phyloP scores from a whole-genome alignment of 92 coral and sea anemone genomes.

The Ricordea florida region DNA sequence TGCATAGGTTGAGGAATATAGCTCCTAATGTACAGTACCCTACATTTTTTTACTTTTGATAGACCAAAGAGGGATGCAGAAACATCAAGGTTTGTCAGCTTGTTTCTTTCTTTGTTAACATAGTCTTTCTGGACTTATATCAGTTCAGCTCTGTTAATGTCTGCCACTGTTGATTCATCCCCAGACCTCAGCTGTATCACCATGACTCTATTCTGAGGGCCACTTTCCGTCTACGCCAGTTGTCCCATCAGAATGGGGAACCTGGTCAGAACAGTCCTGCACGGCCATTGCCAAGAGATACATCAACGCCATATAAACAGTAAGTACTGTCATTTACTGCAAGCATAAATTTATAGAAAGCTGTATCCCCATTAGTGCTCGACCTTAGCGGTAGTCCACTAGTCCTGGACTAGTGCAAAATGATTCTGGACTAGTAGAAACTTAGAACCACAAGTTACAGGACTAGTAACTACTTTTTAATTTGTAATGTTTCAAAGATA shows the following conservation, averaged over 20 bases:
- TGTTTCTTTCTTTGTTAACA: neutral
- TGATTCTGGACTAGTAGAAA: too few relatives aligned
- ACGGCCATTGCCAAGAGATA: conserved; percentile 49
- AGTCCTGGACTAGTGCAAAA: too few relatives aligned
- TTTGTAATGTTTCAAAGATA: too few relatives aligned
- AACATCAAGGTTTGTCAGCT: conserved; percentile 53
- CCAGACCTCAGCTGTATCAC: conserved; percentile 70
- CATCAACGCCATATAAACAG: conserved; percentile 85
- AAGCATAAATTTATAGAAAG: neutral
- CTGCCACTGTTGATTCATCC: neutral
- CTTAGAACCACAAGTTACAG: too few relatives aligned
- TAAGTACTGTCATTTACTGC: conserved; percentile 9
- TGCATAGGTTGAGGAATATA: too few relatives aligned
- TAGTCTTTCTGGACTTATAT: neutral
- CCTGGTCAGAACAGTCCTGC: neutral
- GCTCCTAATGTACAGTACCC: too few relatives aligned
- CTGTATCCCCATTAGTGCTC: too few relatives aligned
- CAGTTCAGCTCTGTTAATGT: neutral
- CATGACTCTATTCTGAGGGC: conserved; percentile 83
- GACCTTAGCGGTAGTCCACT: too few relatives aligned
- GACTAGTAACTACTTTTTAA: too few relatives aligned
- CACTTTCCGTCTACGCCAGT: conserved; percentile 84
- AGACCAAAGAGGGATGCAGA: conserved; percentile 69
- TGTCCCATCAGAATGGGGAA: conserved; percentile 68
- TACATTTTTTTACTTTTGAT: neutral